These are phyloP conservation scores for Pteropus alecto DNA, from an alignment of 2,113 vertebrate species.

Conservation along the genomic window DNA sequence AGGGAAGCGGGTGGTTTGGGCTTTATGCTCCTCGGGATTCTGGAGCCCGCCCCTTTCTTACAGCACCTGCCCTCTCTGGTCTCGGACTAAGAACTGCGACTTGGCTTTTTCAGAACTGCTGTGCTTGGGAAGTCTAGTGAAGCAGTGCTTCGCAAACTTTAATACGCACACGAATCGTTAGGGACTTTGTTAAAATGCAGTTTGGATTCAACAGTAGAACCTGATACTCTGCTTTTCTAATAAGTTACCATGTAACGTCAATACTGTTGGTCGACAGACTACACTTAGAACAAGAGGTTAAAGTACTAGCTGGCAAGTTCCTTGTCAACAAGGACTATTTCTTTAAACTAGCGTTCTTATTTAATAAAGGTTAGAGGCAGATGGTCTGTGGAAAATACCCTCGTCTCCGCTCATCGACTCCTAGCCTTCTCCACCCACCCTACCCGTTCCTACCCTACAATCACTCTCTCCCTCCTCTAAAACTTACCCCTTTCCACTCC, in stretches of 20 bases:
- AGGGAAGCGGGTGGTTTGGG: rapidly evolving
- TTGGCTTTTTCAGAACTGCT: not conserved
- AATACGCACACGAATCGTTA: not conserved
- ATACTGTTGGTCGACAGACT: not conserved
- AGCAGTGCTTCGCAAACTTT: not conserved
- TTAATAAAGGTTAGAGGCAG: not conserved
- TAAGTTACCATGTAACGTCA: not conserved
- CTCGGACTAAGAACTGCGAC: rapidly evolving
- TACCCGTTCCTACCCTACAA: too few species aligned
- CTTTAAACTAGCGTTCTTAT: not conserved
- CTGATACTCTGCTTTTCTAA: not conserved
- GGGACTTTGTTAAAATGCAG: not conserved
- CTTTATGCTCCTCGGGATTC: not conserved
- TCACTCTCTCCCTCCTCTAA: not conserved
- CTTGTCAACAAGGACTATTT: not conserved
- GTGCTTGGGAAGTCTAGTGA: not conserved
- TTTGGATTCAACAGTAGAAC: not conserved
- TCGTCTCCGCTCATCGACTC: not conserved
- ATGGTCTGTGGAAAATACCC: not conserved
- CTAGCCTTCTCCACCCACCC: too few species aligned
- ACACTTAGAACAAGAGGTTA: not conserved
- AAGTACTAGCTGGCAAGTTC: not conserved
- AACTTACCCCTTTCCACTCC: not conserved
- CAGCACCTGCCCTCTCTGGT: not conserved
- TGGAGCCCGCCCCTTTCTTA: not conserved